Conservation (phyloP, 2,113 vertebrate species). For the Dicerorhinus sumatrensis region DNA sequence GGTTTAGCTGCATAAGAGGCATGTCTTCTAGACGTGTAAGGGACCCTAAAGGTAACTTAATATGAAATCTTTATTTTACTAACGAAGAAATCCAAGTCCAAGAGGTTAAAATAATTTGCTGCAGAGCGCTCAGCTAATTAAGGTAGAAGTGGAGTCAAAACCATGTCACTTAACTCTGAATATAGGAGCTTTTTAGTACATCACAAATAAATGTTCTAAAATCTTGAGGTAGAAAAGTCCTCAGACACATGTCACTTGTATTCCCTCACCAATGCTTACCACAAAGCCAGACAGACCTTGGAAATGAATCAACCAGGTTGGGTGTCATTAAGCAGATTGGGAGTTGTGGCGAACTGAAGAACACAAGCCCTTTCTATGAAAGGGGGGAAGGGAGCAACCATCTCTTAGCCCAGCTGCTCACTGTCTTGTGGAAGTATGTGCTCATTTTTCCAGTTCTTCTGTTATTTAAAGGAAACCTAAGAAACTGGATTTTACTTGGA, state of each 20-base stretch:
- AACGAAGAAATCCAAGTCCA: conserved; percentile 5
- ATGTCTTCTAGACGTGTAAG: background rate
- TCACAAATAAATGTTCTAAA: background rate
- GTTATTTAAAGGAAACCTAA: conserved; percentile 2
- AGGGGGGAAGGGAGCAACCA: too few relatives aligned
- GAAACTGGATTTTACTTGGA: background rate
- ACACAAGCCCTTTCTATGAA: background rate
- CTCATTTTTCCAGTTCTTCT: background rate
- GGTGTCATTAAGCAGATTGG: background rate
- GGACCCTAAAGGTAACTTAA: background rate
- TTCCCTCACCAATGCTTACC: background rate
- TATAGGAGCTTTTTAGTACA: background rate
- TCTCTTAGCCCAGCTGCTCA: background rate
- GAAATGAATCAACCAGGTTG: background rate
- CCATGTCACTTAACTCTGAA: background rate
- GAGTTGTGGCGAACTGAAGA: background rate
- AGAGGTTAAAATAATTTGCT: conserved; percentile 48
- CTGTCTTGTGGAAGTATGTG: background rate
- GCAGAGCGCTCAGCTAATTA: background rate
- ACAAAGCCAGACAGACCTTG: background rate
- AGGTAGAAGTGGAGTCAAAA: background rate
- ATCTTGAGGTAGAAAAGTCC: background rate
- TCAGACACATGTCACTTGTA: background rate
- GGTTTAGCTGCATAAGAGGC: background rate
- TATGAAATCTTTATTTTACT: background rate